phyloP scores from a whole-genome alignment of 2,888 invertebrate genomes.

The Dicranocentrus wangi region DNA sequence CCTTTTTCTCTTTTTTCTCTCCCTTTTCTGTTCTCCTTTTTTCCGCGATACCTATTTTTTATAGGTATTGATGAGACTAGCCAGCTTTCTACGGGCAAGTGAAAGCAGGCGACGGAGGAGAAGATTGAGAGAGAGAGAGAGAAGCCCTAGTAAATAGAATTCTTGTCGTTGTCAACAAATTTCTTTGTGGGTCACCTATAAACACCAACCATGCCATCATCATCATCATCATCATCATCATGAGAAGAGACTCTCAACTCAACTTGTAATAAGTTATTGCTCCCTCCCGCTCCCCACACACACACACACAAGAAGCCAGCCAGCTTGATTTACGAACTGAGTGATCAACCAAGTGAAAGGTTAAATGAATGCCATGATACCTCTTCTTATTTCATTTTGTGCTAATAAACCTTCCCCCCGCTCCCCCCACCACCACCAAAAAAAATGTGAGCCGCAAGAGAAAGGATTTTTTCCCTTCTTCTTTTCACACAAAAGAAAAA shows the following conservation, averaged over 20 bases:
- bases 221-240: too few species aligned
- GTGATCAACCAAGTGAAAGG: neutral
- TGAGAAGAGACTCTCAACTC: neutral
- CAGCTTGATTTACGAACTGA: conserved; percentile 5
- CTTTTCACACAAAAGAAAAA: too few species aligned
- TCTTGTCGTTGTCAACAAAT: conserved; percentile 20
- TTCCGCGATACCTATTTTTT: too few species aligned
- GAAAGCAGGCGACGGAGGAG: too few species aligned
- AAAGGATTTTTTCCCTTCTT: too few species aligned
- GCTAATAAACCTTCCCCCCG: conserved; percentile 15
- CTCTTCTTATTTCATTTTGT: conserved; percentile 26
- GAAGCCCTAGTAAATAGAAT: conserved; percentile 13
- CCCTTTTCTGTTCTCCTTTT: neutral
- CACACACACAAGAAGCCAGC: too few species aligned
- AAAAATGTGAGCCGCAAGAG: neutral
- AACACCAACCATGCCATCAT: neutral
- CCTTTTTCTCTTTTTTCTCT: too few species aligned
- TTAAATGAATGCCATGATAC: conserved; percentile 23
- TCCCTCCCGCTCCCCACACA: neutral
- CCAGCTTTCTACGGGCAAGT: neutral
- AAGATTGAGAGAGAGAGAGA: too few species aligned
- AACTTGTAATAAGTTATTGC: conserved; percentile 10
- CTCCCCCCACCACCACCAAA: neutral
- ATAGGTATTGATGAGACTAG: too few species aligned
- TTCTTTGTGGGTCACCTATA: conserved; percentile 13